Percentiles rank a stretch among this genome's conserved stretches.
Evolutionary conservation across 1,140 invertebrate genomes (phyloP).

Genomic region (Ganaspis sp.): DNA sequence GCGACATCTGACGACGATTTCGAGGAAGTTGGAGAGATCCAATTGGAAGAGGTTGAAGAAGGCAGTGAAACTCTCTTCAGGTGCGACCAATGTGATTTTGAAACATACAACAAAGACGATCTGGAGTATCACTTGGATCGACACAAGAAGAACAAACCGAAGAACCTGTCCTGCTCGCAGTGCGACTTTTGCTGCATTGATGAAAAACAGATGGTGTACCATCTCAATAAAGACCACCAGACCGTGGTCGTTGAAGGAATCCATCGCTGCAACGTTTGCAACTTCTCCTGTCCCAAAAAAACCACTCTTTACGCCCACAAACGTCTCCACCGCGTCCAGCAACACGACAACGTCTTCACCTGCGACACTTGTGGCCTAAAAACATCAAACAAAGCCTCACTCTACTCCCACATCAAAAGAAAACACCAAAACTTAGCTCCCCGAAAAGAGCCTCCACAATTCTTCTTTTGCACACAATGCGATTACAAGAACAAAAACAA

Average conservation of each 20-base stretch:
- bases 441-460: constrained; percentile 51
- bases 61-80: constrained; percentile 29
- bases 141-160: constrained; percentile 33
- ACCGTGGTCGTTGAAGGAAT: neutral
- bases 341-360: constrained; percentile 49
- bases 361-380: constrained; percentile 70
- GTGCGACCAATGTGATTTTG: constrained; percentile 47
- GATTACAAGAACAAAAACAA: constrained; percentile 74
- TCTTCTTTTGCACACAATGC: constrained; percentile 68
- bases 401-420: constrained; percentile 70
- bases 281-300: constrained; percentile 76
- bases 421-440: constrained; percentile 57
- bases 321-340: constrained; percentile 67
- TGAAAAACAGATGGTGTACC: constrained; percentile 44
- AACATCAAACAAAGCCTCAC: constrained; percentile 61
- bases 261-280: constrained; percentile 62
- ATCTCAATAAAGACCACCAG: constrained; percentile 55
- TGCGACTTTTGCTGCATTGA: constrained; percentile 51
- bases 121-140: constrained; percentile 27
- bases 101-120: constrained; percentile 39
- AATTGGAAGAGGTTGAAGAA: too few species aligned
- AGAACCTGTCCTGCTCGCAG: too few species aligned
- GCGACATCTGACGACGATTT: neutral
- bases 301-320: constrained; percentile 78
- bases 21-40: too few species aligned